Percentiles rank a stretch among this genome's conserved stretches.
phyloP scores from a whole-genome alignment of 2,797 vertebrate species.

The Melopsittacus undulatus region DNA sequence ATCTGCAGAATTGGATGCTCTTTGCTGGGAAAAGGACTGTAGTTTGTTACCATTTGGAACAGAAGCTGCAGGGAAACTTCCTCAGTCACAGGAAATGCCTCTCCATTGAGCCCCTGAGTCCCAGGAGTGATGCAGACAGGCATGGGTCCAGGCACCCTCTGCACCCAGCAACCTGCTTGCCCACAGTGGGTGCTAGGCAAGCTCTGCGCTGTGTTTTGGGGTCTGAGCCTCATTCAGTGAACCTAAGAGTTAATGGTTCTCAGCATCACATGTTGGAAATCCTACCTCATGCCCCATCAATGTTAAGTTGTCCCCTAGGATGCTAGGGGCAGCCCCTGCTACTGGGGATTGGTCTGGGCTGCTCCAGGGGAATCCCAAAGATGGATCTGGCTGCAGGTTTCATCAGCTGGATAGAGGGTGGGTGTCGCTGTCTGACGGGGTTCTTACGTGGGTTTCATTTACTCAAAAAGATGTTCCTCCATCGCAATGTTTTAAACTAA shows the following conservation, averaged over 20 bases:
- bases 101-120: neutral
- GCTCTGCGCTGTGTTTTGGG: neutral
- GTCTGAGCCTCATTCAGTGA: neutral
- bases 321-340: neutral
- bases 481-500: neutral
- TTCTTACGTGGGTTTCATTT: neutral
- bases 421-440: neutral
- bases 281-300: neutral
- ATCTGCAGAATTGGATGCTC: neutral
- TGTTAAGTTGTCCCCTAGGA: neutral
- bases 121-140: rapidly evolving
- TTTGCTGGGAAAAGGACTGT: neutral
- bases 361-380: neutral
- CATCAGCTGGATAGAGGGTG: rapidly evolving
- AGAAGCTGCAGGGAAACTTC: neutral
- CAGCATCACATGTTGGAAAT: neutral
- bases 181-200: neutral
- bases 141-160: neutral
- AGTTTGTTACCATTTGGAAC: neutral
- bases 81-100: neutral
- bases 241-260: neutral
- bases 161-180: neutral
- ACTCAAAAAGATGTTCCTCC: neutral
- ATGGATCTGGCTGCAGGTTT: neutral
- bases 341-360: neutral